Conservation (phyloP, 2,113 vertebrate genomes). For the Vidua chalybeata region DNA sequence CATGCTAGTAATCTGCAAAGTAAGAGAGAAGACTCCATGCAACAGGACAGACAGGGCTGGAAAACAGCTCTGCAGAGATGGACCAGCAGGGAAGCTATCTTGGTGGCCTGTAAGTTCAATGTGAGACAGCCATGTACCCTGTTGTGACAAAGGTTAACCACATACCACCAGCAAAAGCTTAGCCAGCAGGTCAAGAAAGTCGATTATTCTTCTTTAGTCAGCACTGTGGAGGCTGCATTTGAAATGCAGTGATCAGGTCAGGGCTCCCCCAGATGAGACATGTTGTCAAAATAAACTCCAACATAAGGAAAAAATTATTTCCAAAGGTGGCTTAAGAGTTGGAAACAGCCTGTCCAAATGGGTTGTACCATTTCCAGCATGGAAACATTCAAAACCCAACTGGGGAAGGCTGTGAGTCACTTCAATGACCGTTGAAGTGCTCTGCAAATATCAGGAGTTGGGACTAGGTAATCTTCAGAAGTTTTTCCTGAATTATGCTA, state of each 20-base stretch:
- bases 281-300: neutral
- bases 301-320: neutral
- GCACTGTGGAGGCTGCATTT: neutral
- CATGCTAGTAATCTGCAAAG: neutral
- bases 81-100: neutral
- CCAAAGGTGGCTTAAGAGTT: neutral
- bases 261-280: neutral
- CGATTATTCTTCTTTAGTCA: neutral
- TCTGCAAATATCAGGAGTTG: neutral
- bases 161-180: constrained; percentile 1
- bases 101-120: neutral
- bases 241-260: neutral
- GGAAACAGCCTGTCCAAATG: neutral
- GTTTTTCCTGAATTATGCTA: neutral
- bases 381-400: neutral
- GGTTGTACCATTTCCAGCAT: neutral
- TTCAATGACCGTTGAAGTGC: neutral
- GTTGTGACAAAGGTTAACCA: constrained; percentile 8
- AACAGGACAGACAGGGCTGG: neutral
- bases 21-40: neutral
- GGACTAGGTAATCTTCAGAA: neutral
- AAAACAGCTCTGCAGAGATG: neutral
- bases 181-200: constrained; percentile 7
- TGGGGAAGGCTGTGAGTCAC: neutral
- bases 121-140: neutral